Evolutionary conservation across 2,888 invertebrate species (phyloP), one percentile per base, ranked within the genome.

Genomic region (Operophtera brumata): DNA sequence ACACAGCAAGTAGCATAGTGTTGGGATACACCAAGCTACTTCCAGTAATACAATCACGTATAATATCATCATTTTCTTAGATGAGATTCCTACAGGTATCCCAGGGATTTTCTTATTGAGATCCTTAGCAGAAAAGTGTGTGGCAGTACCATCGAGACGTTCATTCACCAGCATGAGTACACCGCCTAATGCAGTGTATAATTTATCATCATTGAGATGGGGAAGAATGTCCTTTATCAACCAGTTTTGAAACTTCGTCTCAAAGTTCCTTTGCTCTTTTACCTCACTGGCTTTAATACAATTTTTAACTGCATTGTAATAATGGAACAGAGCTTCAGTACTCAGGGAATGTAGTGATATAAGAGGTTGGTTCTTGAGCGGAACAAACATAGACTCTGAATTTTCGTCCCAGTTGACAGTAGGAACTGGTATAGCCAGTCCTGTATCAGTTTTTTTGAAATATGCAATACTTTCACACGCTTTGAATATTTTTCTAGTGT

Each of bases 381-480:
- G 94, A 14, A 94, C 66, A 45, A 93, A 93, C 67, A 94, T 91
- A n/a, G 91, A 85, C 30, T 85, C 82, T 0, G 91, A 86, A n/a
- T 82, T 71, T 1, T 71, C 66, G 39, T 88, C 82, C 77, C 93
- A 92, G 65, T 92, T 92, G 34, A 94, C 86, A 58, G 89, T 89
- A 0, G 94, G 94, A 35, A 93, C 73, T 0, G 93, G 92, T 40
- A 93, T 77, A 14, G 70, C 62, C 10, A 82, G 57, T 7, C 79
- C 81, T 8, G 55, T 47, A 1, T 66, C 54, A 8, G 73, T 73
- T 46, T 77, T 83, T 63, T 84, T 80, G 34, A 79, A 81, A 52
- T 76, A 85, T 0, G 80, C 74, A 37, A 89, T 60, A 47, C 69
- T 50, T 1, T 77, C 68, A 55, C 89, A 89, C 0, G 84, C 69